A percentile compares a stretch with the other conserved stretches of the same genome.
These are phyloP conservation scores for Odontesthes bonariensis DNA, from an alignment of 2,113 vertebrate species.

Conservation along the genomic window DNA sequence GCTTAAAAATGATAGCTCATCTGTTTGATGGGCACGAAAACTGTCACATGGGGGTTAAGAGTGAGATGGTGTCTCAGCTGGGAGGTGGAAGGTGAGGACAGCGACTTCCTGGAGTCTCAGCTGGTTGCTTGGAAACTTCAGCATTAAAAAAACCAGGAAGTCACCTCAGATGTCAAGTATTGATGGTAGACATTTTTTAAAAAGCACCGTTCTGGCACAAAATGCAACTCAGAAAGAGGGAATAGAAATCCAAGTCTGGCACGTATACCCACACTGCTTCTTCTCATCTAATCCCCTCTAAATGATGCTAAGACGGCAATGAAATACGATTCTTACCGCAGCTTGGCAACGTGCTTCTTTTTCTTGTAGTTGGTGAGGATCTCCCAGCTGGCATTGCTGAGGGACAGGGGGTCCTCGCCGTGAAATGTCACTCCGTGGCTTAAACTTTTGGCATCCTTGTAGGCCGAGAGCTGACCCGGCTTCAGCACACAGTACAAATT, in stretches of 20 bases:
- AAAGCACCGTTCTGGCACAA: not conserved
- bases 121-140: conserved; percentile 1
- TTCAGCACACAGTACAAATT: conserved; percentile 93
- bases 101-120: not conserved
- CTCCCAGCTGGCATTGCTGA: conserved; percentile 88
- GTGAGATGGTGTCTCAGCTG: not conserved
- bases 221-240: not conserved
- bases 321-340: conserved; percentile 83
- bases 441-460: conserved; percentile 93
- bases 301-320: not conserved
- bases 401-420: conserved; percentile 89
- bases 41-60: not conserved
- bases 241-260: not conserved
- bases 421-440: conserved; percentile 88
- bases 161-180: not conserved
- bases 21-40: conserved; percentile 3
- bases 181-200: not conserved
- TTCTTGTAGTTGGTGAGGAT: conserved; percentile 93
- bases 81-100: not conserved
- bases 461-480: conserved; percentile 88
- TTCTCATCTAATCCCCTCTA: conserved; percentile 9
- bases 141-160: conserved; percentile 6
- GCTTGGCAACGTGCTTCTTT: conserved; percentile 94
- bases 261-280: not conserved
- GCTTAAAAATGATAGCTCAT: not conserved